Conservation (phyloP, 2,888 invertebrate species). For the Lottia gigantea region DNA sequence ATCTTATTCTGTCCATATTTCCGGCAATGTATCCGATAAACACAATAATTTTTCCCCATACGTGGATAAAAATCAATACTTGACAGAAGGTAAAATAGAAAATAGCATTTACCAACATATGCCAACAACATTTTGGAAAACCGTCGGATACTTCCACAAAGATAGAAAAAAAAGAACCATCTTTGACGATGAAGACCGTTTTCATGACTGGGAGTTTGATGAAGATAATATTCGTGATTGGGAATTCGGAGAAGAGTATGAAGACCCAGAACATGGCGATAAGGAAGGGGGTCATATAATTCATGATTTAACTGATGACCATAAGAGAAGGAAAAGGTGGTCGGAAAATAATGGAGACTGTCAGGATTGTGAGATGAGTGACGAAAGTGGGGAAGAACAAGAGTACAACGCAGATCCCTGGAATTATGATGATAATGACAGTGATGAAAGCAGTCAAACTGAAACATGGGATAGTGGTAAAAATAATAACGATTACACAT, state of each 20-base stretch:
- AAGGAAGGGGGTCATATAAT: neutral
- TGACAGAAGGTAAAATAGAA: too few relatives aligned
- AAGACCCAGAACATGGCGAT: neutral
- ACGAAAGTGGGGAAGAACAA: constrained; percentile 10
- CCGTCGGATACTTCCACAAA: neutral
- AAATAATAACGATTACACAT: too few relatives aligned
- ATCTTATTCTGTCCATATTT: too few relatives aligned
- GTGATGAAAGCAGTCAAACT: neutral
- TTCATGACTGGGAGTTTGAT: neutral
- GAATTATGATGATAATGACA: constrained; percentile 3
- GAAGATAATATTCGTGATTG: neutral
- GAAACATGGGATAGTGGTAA: constrained; percentile 11
- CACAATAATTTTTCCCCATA: too few relatives aligned
- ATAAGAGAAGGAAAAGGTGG: neutral
- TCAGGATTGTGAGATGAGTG: neutral
- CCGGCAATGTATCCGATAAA: too few relatives aligned
- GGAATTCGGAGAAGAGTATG: constrained; percentile 5
- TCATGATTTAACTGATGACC: neutral
- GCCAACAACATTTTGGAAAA: too few relatives aligned
- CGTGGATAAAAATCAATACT: too few relatives aligned
- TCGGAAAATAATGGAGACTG: neutral
- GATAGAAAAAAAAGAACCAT: constrained; percentile 4
- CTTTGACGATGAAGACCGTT: neutral
- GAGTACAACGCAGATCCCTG: neutral
- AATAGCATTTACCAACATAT: too few relatives aligned